Evolutionary conservation across 2,113 vertebrate species (phyloP), one percentile per base, ranked within the genome.

Genomic region (Reinhardtius hippoglossoides): DNA sequence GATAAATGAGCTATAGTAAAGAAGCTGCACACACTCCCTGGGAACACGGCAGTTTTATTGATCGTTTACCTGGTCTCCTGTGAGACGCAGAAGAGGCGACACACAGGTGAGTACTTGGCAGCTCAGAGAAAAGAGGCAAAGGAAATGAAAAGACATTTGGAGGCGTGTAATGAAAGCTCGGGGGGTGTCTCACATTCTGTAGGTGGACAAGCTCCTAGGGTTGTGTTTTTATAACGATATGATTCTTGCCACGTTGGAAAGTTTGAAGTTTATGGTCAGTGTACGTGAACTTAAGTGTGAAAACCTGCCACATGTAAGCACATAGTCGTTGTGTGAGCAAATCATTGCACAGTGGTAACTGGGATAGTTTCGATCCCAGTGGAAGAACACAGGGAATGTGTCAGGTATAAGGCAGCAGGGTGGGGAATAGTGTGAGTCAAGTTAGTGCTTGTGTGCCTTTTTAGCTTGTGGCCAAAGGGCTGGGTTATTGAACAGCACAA

Each of bases 21-120:
- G 80, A 62, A 74, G 71, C 31, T 18, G 52, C 57, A 60, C 37
- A 52, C 58, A 60, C 10, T 40, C 4, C 1, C 55, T 66, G 48
- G 81, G 69, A 81, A 67, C 65, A 70, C 15, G 5, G 20, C 13
- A 1, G 27, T 20, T 74, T 23, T 20, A 71, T 72, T 66, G 40
- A 26, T 52, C 50, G 26, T 80, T 55, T 54, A 48, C 56, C 71
- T 74, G 71, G 56, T 90, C 89, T 87, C 90, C 90, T 91, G 90
- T 83, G 4, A 71, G 83, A 58, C 21, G 48, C 84, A 91, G 91
- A 88, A 82, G 87, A 90, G 59, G 61, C 75, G n/a, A 70, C 85
- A 76, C 69, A 83, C 75, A 78, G 91, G 92, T 93, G 67, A 91
- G 91, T 81, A 2, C 14, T 42, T 9, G 2, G 8, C 46, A 16